These are phyloP conservation scores for Cyprinella venusta DNA, from an alignment of 2,797 vertebrate species.

Conservation along the genomic window DNA sequence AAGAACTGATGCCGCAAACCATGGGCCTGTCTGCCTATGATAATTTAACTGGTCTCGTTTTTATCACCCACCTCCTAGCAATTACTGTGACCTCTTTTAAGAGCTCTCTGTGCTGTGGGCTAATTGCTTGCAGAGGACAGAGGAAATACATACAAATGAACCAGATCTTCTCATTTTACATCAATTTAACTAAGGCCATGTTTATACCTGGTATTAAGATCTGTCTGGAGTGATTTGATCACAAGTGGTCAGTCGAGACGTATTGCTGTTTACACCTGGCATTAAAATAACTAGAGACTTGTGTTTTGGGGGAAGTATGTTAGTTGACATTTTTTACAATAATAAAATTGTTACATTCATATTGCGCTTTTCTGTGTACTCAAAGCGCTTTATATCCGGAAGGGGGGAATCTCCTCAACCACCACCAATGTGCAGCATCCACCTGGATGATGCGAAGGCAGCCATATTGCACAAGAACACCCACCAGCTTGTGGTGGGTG, in stretches of 20 bases:
- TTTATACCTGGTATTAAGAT: not conserved
- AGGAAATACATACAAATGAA: slow-evolving; percentile 37
- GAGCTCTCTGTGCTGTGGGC: slow-evolving; percentile 29
- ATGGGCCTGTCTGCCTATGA: slow-evolving; percentile 32
- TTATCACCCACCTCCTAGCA: slow-evolving; percentile 44
- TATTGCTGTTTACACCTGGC: not conserved
- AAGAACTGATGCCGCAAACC: slow-evolving; percentile 40
- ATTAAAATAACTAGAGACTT: not conserved
- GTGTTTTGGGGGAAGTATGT: not conserved
- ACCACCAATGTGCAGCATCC: too few relatives aligned
- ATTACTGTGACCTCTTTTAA: slow-evolving; percentile 42
- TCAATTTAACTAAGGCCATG: slow-evolving; percentile 24
- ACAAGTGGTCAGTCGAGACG: not conserved
- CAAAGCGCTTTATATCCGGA: too few relatives aligned
- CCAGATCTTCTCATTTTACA: slow-evolving; percentile 2
- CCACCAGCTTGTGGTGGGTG: too few relatives aligned
- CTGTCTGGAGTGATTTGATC: slow-evolving; percentile 8
- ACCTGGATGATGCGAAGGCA: too few relatives aligned
- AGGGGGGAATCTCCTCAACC: too few relatives aligned
- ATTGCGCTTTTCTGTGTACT: too few relatives aligned
- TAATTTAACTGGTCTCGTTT: slow-evolving; percentile 46
- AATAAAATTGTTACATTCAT: too few relatives aligned
- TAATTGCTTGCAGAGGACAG: slow-evolving; percentile 43
- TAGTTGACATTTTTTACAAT: too few relatives aligned
- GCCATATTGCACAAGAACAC: too few relatives aligned